Evolutionary conservation across 1,140 invertebrate species (phyloP).

Genomic region (Trichomalopsis sarcophagae): DNA sequence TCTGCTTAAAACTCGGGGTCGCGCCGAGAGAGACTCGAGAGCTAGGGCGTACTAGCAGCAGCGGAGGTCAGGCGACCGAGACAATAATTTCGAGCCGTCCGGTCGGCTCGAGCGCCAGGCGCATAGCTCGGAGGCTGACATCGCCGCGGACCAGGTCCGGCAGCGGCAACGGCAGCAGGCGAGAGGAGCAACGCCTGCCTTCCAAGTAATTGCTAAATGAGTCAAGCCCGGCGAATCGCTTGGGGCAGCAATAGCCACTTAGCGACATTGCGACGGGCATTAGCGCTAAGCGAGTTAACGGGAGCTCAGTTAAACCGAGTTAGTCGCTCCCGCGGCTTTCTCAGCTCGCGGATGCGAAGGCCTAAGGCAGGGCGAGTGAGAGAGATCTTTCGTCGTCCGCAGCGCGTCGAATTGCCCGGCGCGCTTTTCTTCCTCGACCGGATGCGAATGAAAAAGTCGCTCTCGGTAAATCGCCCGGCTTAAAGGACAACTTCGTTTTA

Average conservation of each 20-base stretch:
- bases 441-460: conserved; percentile 5
- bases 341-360: background rate
- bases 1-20: background rate
- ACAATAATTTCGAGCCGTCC: conserved; percentile 1
- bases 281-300: conserved; percentile 70
- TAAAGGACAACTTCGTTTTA: conserved; percentile 17
- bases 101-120: background rate
- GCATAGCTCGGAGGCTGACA: background rate
- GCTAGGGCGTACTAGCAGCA: background rate
- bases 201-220: conserved; percentile 68
- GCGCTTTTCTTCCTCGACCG: background rate
- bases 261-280: conserved; percentile 70
- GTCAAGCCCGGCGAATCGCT: conserved; percentile 65
- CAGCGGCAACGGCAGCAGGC: background rate
- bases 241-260: conserved; percentile 69
- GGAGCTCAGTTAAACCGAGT: conserved; percentile 69
- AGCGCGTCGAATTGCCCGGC: background rate
- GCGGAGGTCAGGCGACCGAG: background rate
- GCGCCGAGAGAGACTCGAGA: background rate
- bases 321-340: conserved; percentile 54
- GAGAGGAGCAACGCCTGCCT: background rate
- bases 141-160: background rate
- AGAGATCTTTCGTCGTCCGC: background rate
- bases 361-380: background rate
- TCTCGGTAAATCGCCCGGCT: background rate